Base-by-base conservation (phyloP, 23 tunicate species). In the Halocynthia roretzi region DNA sequence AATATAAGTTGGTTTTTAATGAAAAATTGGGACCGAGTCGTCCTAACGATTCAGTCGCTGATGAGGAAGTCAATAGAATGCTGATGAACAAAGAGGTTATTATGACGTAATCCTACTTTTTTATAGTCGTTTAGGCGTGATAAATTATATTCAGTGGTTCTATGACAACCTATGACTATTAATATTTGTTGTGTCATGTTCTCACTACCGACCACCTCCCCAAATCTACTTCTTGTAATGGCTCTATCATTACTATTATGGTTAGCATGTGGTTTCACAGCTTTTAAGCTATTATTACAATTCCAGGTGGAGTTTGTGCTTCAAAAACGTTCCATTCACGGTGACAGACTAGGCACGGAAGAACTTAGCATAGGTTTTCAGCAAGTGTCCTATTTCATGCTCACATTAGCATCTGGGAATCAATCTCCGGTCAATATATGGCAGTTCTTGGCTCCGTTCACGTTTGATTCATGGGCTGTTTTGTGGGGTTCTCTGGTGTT, bases 371-470 rank as follows among this genome's bases (percentile, higher is more conserved):
- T 76, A 19, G 81, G 82, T 8, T 83, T 83, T 49, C 87, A 83
- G 69, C 81, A 76, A 83, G 87, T 76, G 7, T 67, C 81, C n/a
- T 72, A 83, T 55, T 83, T 57, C 80, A 83, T 83, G 87, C 82
- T 83, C 9, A 83, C 87, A 19, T 70, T 83, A 8, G 66, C 87
- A 9, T 76, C 87, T 10, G 87, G 87, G 12, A 83, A 83, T 71
- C 82, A 76, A 12, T 40, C 67, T 21, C 87, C 87, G 8, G 87
- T 83, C 57, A 77, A 83, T 54, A 83, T 83, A 20, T 83, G 87
- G 87, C 69, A 83, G 76, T 83, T 83, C 57, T 61, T 83, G 14
- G 87, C 87, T 0, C 87, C 87, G 7, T 83, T 83, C 53, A 83
- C 87, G 0, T 55, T 76, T 20, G 87, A 83, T 48, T 83, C 87